Evolutionary conservation across 2,113 vertebrate genomes (phyloP), one percentile per base, ranked within the genome.

Genomic region (Nothocercus nigrocapillus): DNA sequence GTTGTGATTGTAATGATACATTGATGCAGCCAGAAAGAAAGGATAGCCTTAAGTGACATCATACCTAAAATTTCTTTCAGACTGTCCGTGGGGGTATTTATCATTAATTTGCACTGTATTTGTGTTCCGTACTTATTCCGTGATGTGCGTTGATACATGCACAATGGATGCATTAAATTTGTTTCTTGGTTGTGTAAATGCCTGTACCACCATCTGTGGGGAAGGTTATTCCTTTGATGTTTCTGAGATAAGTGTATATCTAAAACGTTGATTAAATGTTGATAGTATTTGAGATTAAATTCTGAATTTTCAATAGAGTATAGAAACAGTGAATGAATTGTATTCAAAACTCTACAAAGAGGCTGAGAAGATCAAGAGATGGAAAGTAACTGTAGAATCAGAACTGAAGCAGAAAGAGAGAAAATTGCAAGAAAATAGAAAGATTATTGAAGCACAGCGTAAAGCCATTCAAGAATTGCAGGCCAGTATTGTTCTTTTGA

Each of bases 401-500:
- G 98, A 99, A 63, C 89, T 98, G 45, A 97, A 96, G 59, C 98
- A 99, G 95, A 99, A 98, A 86, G 99, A 99, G 92, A 98, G 96
- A 80, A 98, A 97, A 79, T 96, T 99, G 38, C 98, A 99, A 94
- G 99, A 99, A 95, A 98, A 98, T 34, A 98, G 96, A 94, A 99
- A 98, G 96, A 98, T 97, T 76, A 98, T 99, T 95, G 99, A 99
- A 98, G 98, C 97, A 61, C 99, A 99, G 62, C 98, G 98, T 86
- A 99, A 99, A 98, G 97, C 98, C 79, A 99, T 99, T 98, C 98
- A 99, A 53, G 99, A 99, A 42, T 82, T 99, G 93, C 99, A 99
- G 98, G 99, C 98, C 95, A 97, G 97, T 93, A 47, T 90, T 80
- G 18, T 68, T n/a, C 68, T 89, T 53, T 24, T 90, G 82, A 78